A percentile compares a stretch with the other conserved stretches of the same genome.
phyloP scores from a whole-genome alignment of 2,113 vertebrate species.

The Sphaerodactylus townsendi region DNA sequence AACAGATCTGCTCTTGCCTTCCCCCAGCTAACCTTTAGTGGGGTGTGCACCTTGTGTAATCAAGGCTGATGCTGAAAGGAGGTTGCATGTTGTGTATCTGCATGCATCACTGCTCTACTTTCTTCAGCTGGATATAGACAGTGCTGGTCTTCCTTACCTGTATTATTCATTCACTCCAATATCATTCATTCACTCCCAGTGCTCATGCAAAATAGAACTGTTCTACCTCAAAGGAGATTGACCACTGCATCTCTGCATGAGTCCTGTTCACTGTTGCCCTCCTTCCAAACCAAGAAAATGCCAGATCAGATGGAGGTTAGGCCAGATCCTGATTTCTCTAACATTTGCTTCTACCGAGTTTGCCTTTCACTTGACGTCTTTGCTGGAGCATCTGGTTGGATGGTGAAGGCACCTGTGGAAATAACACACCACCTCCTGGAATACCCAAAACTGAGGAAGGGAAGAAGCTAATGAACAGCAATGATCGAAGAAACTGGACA shows the following conservation, averaged over 20 bases:
- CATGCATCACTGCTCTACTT: not conserved
- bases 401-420: not conserved
- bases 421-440: not conserved
- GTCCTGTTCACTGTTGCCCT: not conserved
- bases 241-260: too few species aligned
- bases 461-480: not conserved
- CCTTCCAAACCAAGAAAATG: not conserved
- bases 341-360: not conserved
- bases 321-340: too few species aligned
- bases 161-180: not conserved
- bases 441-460: not conserved
- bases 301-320: too few species aligned
- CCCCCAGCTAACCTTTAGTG: not conserved
- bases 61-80: too few species aligned
- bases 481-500: slow-evolving; percentile 10
- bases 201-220: not conserved
- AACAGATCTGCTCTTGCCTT: too few species aligned
- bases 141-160: too few species aligned
- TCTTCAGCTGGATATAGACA: not conserved
- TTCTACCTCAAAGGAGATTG: too few species aligned
- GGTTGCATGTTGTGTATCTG: not conserved
- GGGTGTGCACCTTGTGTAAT: too few species aligned
- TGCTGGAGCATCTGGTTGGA: not conserved
- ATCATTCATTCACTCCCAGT: not conserved
- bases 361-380: not conserved